Percentiles rank a stretch among this genome's conserved stretches.
Evolutionary conservation across 2,113 vertebrate species (phyloP).

Genomic region (Plotosus lineatus): DNA sequence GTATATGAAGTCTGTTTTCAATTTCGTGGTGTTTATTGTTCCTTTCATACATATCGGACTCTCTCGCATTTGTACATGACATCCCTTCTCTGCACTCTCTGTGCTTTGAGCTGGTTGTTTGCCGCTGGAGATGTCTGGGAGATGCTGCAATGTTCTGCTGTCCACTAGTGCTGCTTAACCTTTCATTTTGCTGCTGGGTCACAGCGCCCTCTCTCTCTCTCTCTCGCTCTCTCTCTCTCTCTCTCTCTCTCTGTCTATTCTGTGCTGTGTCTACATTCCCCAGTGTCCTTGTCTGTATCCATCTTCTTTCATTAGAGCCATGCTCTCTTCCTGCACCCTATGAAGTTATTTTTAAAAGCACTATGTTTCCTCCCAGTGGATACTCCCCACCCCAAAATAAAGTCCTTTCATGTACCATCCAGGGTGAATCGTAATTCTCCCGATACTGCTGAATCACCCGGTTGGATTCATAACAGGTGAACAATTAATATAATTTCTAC

Average conservation of each 20-base stretch:
- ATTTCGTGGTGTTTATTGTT: neutral
- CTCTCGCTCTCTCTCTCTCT: neutral
- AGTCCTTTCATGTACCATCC: neutral
- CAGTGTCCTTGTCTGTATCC: neutral
- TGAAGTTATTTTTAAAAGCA: neutral
- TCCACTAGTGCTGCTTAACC: neutral
- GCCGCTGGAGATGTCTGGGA: neutral
- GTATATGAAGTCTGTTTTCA: neutral
- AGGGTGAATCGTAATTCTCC: neutral
- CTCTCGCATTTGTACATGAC: neutral
- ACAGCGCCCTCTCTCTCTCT: neutral
- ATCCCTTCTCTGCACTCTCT: neutral
- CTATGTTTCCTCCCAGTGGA: neutral
- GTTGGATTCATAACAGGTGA: neutral
- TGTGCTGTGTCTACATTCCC: neutral
- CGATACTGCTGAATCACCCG: neutral
- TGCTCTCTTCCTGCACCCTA: neutral
- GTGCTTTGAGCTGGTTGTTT: neutral
- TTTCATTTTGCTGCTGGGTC: conserved; percentile 9
- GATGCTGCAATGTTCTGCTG: neutral
- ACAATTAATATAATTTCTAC: neutral
- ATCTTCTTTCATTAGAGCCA: neutral
- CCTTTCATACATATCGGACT: neutral
- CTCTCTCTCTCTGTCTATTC: neutral
- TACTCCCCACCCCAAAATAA: neutral